phyloP scores from a whole-genome alignment of 2,888 invertebrate species.

The Zootermopsis nevadensis region DNA sequence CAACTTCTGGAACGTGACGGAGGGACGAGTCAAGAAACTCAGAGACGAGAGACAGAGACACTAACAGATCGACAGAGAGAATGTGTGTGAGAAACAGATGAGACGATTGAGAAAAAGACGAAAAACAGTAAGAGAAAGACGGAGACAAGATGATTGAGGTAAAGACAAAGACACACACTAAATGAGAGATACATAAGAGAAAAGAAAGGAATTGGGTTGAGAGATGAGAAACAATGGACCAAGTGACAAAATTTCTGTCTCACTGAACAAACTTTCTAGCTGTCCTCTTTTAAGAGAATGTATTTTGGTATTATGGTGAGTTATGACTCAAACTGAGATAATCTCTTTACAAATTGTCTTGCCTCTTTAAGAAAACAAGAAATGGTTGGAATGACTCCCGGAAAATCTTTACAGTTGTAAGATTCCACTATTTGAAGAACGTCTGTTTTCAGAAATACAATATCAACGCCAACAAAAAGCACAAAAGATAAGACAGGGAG shows the following conservation, averaged over 20 bases:
- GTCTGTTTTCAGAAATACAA: too few relatives aligned
- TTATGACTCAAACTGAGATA: neutral
- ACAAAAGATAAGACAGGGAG: too few relatives aligned
- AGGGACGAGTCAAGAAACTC: neutral
- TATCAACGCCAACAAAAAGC: too few relatives aligned
- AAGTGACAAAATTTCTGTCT: neutral
- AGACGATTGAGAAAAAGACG: neutral
- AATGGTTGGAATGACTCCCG: too few relatives aligned
- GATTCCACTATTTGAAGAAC: too few relatives aligned
- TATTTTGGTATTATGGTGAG: neutral
- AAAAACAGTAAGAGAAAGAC: neutral
- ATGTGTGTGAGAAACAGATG: neutral
- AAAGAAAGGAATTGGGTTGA: neutral
- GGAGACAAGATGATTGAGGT: neutral
- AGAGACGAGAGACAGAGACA: neutral
- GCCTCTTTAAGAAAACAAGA: too few relatives aligned
- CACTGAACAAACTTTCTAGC: neutral
- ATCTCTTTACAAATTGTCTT: too few relatives aligned
- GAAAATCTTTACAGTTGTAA: too few relatives aligned
- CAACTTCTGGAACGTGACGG: neutral
- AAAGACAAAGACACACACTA: neutral
- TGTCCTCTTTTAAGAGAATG: conserved; percentile 3
- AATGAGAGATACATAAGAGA: neutral
- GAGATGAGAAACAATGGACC: conserved; percentile 15
- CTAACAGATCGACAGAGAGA: neutral